Evolutionary conservation across 1,140 invertebrate genomes (phyloP), one percentile per base, ranked within the genome.

Genomic region (Parapsyche elsis): DNA sequence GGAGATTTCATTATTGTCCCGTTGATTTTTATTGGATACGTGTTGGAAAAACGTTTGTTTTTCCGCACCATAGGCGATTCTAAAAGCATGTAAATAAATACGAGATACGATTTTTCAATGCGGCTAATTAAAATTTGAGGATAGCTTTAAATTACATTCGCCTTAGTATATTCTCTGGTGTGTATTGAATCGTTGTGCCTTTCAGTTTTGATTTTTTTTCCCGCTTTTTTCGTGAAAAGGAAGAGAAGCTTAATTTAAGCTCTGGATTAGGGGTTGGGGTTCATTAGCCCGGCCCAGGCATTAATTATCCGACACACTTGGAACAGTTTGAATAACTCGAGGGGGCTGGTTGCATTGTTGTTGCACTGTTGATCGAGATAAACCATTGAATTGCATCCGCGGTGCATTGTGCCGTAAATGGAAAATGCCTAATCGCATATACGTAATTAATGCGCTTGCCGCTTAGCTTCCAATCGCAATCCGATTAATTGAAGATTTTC

Each of bases 251-350:
- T 53, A 53, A 53, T 53, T 53, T 16, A 12, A 16, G 16, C 49
- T 53, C 49, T 53, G 49, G 16, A 53, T 53, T 53, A 53, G 49
- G 49, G 49, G 16, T 53, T 53, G 16, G 10, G 49, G 49, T 53
- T 53, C 49, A 53, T 53, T 53, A 53, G 49, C 16, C 1, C 30
- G 30, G 49, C 12, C 16, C 12, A 10, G 16, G 16, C 49, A 53
- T 53, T 53, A 53, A 53, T 53, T 53, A 14, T 53, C 49, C 49
- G 16, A 53, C 30, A 38, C 30, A 53, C 12, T 53, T 10, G 49
- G 49, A 53, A 53, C 49, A 53, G 49, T 53, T 53, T 53, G 49
- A 53, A 53, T 53, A 53, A 53, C 49, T 53, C 12, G 49, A 2
- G 16, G 2, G 49, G 49, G 1, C 4, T 14, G 16, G 10, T 12